These are phyloP conservation scores for Bubo blakistoni DNA, from an alignment of 2,113 vertebrate species.

Conservation along the genomic window DNA sequence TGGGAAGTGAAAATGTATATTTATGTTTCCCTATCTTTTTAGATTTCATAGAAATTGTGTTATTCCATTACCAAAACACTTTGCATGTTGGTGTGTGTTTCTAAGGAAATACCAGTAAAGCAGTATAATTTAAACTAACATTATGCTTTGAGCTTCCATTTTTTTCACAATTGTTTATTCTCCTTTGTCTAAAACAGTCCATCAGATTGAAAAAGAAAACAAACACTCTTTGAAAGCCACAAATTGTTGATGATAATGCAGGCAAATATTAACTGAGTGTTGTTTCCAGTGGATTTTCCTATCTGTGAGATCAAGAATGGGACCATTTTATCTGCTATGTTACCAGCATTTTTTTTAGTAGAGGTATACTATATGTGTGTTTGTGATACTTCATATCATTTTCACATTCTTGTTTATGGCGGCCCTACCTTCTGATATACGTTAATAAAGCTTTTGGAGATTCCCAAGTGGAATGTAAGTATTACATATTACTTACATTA, in stretches of 20 bases:
- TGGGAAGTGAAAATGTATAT: neutral
- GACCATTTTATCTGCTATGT: neutral
- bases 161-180: neutral
- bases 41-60: neutral
- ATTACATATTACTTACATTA: neutral
- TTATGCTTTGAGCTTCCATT: neutral
- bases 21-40: neutral
- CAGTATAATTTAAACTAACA: neutral
- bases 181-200: neutral
- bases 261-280: neutral
- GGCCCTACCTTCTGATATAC: neutral
- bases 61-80: neutral
- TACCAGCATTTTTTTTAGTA: neutral
- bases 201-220: neutral
- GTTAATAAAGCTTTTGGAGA: neutral
- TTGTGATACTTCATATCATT: neutral
- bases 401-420: neutral
- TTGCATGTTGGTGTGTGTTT: neutral
- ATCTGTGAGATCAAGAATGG: neutral
- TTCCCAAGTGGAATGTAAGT: neutral
- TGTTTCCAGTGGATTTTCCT: neutral
- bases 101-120: neutral
- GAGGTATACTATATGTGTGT: neutral
- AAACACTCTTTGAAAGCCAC: neutral
- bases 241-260: neutral